Conservation (phyloP, 2,113 vertebrate species). For the Corythoichthys intestinalis region DNA sequence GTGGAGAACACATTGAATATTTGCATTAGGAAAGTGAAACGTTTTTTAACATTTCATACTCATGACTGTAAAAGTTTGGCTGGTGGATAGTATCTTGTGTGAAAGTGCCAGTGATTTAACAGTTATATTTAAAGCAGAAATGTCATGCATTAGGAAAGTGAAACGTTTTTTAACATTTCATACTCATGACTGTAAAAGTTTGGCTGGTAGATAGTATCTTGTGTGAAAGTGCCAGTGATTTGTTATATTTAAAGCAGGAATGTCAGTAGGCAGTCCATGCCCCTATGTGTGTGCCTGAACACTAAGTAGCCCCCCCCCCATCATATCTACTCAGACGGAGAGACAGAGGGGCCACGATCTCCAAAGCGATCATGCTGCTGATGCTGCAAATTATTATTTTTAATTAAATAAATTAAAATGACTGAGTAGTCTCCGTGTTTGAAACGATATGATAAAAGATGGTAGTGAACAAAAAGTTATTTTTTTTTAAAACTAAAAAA, state of each 20-base stretch:
- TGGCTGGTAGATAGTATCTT: slow-evolving; percentile 79
- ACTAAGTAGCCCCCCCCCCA: slow-evolving; percentile 75
- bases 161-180: slow-evolving; percentile 67
- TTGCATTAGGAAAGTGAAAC: slow-evolving; percentile 13
- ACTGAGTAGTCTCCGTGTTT: neutral
- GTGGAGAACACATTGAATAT: slow-evolving; percentile 11
- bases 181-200: slow-evolving; percentile 75
- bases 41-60: slow-evolving; percentile 68
- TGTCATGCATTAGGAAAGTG: slow-evolving; percentile 8
- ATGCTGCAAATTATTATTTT: slow-evolving; percentile 26
- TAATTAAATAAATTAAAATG: too few species aligned
- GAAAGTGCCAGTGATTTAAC: slow-evolving; percentile 81
- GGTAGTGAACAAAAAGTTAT: slow-evolving; percentile 20
- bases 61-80: slow-evolving; percentile 77
- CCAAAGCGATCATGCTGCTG: slow-evolving; percentile 26
- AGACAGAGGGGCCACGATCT: slow-evolving; percentile 41
- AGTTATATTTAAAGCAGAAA: slow-evolving; percentile 69
- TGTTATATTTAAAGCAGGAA: slow-evolving; percentile 84
- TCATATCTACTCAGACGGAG: slow-evolving; percentile 75
- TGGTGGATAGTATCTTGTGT: slow-evolving; percentile 79
- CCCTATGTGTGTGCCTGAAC: slow-evolving; percentile 54
- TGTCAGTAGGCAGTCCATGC: slow-evolving; percentile 56
- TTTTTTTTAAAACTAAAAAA: neutral
- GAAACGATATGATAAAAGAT: neutral
- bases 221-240: slow-evolving; percentile 76